Evolutionary conservation across 2,113 vertebrate species (phyloP).

Genomic region (Chunga burmeisteri): DNA sequence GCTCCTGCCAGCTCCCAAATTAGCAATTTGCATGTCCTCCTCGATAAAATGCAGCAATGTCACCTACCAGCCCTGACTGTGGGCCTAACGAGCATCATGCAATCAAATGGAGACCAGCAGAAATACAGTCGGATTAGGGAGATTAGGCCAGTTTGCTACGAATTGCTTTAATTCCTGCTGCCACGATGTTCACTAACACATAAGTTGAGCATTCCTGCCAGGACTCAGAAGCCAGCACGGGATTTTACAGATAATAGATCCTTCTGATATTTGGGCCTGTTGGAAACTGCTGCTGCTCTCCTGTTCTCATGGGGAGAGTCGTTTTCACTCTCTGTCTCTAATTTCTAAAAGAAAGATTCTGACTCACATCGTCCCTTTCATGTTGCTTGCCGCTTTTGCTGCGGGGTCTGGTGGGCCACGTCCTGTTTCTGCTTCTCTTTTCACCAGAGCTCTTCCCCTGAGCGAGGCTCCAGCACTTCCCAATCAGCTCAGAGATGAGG

Average conservation of each 20-base stretch:
- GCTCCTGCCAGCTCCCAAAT: not conserved
- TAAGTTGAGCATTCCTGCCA: rapidly evolving
- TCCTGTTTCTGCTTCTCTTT: not conserved
- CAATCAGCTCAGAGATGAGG: not conserved
- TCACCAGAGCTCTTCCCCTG: not conserved
- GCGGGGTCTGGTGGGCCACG: not conserved
- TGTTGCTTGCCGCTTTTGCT: rapidly evolving
- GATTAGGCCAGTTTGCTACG: not conserved
- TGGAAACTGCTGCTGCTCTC: not conserved
- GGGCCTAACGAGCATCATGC: not conserved
- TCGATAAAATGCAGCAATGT: not conserved
- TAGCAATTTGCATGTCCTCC: not conserved
- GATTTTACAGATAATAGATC: not conserved
- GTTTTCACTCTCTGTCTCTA: not conserved
- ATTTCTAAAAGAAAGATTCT: not conserved
- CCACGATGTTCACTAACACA: rapidly evolving
- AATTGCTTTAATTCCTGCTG: not conserved
- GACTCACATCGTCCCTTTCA: not conserved
- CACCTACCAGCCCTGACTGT: not conserved
- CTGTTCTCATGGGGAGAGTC: not conserved
- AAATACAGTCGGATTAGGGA: not conserved
- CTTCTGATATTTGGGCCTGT: not conserved
- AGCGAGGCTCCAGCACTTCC: not conserved
- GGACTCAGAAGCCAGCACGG: not conserved
- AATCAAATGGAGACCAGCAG: not conserved